Evolutionary conservation across 2,888 invertebrate species (phyloP).

Genomic region (Lacanobia wlatinum): DNA sequence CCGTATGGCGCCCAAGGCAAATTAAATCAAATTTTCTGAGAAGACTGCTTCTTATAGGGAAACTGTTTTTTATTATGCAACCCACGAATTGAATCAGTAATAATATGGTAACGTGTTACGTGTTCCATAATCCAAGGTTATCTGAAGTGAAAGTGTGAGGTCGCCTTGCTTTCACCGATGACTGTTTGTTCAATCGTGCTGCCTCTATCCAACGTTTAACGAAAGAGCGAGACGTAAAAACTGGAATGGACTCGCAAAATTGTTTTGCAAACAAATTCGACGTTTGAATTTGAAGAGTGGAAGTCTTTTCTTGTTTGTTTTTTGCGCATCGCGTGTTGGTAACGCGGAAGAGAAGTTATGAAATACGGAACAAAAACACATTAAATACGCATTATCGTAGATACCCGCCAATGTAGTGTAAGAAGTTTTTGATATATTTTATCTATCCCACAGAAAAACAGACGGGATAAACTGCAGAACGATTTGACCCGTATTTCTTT

Average conservation of each 20-base stretch:
- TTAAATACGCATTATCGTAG: conserved; percentile 33
- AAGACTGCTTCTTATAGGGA: conserved; percentile 38
- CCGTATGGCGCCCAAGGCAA: conserved; percentile 14
- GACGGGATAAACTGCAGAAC: background rate
- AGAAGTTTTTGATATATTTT: conserved; percentile 16
- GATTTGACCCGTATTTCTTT: background rate
- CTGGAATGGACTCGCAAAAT: conserved; percentile 56
- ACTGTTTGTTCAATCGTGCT: conserved; percentile 64
- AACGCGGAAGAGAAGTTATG: conserved; percentile 21
- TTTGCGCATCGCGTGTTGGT: conserved; percentile 33
- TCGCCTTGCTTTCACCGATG: conserved; percentile 81
- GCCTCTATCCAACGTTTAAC: conserved; percentile 65
- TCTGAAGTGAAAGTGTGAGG: conserved; percentile 81
- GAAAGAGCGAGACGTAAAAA: conserved; percentile 56
- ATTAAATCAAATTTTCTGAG: conserved; percentile 23
- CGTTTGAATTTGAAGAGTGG: conserved; percentile 31
- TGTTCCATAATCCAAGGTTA: conserved; percentile 83
- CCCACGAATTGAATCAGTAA: conserved; percentile 62
- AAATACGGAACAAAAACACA: conserved; percentile 32
- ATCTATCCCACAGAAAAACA: background rate
- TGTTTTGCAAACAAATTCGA: conserved; percentile 59
- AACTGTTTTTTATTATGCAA: conserved; percentile 58
- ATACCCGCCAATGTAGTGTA: background rate
- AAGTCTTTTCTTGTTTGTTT: conserved; percentile 29
- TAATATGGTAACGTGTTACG: conserved; percentile 79